Percentiles rank a stretch among this genome's conserved stretches.
phyloP scores from a whole-genome alignment of 2,888 invertebrate species.

The Carterocephalus palaemon region DNA sequence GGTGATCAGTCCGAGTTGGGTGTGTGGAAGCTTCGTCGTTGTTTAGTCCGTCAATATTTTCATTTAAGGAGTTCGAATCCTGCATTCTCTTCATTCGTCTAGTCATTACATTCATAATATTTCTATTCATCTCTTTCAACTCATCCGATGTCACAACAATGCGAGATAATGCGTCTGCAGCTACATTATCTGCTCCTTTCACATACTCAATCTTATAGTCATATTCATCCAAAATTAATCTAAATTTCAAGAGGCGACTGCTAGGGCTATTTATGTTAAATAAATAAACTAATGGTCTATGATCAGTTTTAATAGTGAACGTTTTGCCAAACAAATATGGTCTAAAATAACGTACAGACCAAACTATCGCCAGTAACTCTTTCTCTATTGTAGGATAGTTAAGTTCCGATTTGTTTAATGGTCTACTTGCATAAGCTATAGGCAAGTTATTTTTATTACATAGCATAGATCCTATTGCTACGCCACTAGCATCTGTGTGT shows the following conservation, averaged over 20 bases:
- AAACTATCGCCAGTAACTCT: conserved; percentile 22
- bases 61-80: too few species aligned
- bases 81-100: too few species aligned
- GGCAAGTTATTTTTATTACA: conserved; percentile 20
- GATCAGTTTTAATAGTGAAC: conserved; percentile 19
- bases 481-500: conserved; percentile 24
- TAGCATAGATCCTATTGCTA: conserved; percentile 22
- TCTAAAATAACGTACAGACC: conserved; percentile 21
- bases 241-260: conserved; percentile 18
- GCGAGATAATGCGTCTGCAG: too few species aligned
- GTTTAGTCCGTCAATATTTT: too few species aligned
- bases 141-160: too few species aligned
- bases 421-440: conserved; percentile 20
- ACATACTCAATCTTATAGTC: too few species aligned
- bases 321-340: conserved; percentile 21
- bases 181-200: too few species aligned
- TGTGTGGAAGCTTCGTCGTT: too few species aligned
- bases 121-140: too few species aligned
- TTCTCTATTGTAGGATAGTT: conserved; percentile 21
- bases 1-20: too few species aligned
- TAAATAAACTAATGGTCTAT: conserved; percentile 16
- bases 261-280: conserved; percentile 13
- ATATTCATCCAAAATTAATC: too few species aligned
- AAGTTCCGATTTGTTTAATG: conserved; percentile 18
- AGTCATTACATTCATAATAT: too few species aligned